Base-by-base conservation (phyloP, 2,888 invertebrate genomes). In the Pedicia rivosa region DNA sequence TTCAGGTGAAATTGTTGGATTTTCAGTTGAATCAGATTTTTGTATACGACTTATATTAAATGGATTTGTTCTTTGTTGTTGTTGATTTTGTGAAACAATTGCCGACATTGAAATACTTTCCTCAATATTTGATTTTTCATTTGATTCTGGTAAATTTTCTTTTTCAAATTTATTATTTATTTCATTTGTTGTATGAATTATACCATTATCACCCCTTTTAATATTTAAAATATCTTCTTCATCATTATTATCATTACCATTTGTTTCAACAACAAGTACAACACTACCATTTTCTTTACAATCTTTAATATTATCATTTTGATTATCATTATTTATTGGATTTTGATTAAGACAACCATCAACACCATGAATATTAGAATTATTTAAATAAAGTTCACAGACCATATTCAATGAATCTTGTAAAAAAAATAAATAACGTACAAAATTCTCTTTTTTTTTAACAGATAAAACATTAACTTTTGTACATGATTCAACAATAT, bases 391-490 rank as follows among this genome's bases (percentile, higher is more conserved):
- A 43, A 64, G 62, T 39, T 67, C 65, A 34, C 72, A 72, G 10
- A 73, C 57, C 7, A 72, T 51, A 50, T 72, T 72, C 72, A 72
- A 73, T 5, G 72, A 71, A 17, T 64, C 61, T 50, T 72, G 72
- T 38, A 73, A 57, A 46, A 72, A 70, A 46, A 71, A 70, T 47
- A 72, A 63, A 52, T 72, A 70, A 4, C 65, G 63, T 1, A 72
- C 63, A 50, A 71, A 72, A 45, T 65, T 64, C 48, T 72, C 72
- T 47, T 57, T 72, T 63, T 62, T 62, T 41, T 61, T 62, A 2
- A 61, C 56, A 3, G 57, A 57, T 10, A 57, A 57, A 7, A 69
- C 61, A 44, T 70, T 72, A 5, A 70, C 50, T 1, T 70, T 56
- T 0, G 67, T 64, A 36, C 68, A 70, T 15, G 71, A 70, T 36